phyloP scores from a whole-genome alignment of 1,140 invertebrate genomes.

The Dendrolimus punctatus region DNA sequence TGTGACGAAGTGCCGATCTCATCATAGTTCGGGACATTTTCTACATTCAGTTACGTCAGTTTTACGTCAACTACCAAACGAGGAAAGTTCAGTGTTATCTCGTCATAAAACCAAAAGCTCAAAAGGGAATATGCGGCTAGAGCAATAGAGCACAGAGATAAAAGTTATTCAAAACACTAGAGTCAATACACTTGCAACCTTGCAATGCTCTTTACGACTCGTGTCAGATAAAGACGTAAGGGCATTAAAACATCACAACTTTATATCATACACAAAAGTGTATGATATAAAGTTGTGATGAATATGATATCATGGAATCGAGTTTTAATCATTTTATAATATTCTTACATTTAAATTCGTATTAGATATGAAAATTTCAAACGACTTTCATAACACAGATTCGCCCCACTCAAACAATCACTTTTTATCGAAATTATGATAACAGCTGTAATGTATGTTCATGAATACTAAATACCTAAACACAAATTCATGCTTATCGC shows the following conservation, averaged over 20 bases:
- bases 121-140: constrained; percentile 46
- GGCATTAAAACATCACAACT: constrained; percentile 53
- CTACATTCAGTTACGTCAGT: constrained; percentile 48
- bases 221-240: constrained; percentile 66
- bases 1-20: constrained; percentile 26
- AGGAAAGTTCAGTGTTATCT: constrained; percentile 40
- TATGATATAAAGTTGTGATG: too few species aligned
- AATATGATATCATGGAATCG: too few species aligned
- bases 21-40: constrained; percentile 47
- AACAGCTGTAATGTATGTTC: too few species aligned
- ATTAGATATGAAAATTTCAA: too few species aligned
- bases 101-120: constrained; percentile 24
- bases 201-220: constrained; percentile 64
- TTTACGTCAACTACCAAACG: constrained; percentile 54
- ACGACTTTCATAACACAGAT: too few species aligned
- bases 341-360: too few species aligned
- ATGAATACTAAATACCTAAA: too few species aligned
- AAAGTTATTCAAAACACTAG: constrained; percentile 54
- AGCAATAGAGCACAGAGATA: constrained; percentile 44
- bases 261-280: too few species aligned
- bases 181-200: constrained; percentile 70
- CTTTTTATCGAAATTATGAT: too few species aligned
- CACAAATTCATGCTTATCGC: too few species aligned
- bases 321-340: too few species aligned
- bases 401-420: too few species aligned